phyloP scores from a whole-genome alignment of 1,140 invertebrate genomes.

The Aricia agestis region DNA sequence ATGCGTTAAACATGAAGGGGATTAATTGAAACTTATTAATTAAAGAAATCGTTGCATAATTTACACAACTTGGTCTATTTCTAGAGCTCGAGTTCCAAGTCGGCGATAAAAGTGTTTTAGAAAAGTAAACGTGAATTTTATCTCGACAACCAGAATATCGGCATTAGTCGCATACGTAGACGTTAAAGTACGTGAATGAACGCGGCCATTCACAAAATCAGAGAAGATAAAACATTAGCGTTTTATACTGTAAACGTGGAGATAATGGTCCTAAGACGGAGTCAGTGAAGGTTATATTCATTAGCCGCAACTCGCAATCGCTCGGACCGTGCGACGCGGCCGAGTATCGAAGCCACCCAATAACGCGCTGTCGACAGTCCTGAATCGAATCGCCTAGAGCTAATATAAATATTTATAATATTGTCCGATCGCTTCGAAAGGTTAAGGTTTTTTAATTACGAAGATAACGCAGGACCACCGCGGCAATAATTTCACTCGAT shows the following conservation, averaged over 20 bases:
- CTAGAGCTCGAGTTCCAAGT: not conserved
- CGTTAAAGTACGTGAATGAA: slow-evolving; percentile 28
- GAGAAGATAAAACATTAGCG: slow-evolving; percentile 19
- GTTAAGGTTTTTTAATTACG: slow-evolving; percentile 67
- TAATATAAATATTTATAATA: slow-evolving; percentile 54
- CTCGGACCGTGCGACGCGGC: not conserved
- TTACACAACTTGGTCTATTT: not conserved
- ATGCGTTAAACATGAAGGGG: not conserved
- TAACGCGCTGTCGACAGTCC: slow-evolving; percentile 41
- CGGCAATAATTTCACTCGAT: slow-evolving; percentile 63
- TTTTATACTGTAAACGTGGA: too few relatives aligned
- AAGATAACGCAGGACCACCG: slow-evolving; percentile 64
- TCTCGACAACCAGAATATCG: not conserved
- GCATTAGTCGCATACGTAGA: slow-evolving; percentile 26
- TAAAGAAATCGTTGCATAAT: not conserved
- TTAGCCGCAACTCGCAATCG: slow-evolving; percentile 33
- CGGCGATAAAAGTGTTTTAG: not conserved
- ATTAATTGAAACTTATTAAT: not conserved
- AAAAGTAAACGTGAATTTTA: slow-evolving; percentile 14
- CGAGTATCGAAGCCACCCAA: slow-evolving; percentile 21
- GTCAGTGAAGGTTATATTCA: slow-evolving; percentile 42
- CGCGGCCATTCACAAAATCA: slow-evolving; percentile 35
- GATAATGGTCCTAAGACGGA: slow-evolving; percentile 33
- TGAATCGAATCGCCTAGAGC: slow-evolving; percentile 54
- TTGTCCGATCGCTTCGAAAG: slow-evolving; percentile 46